Percentiles rank a stretch among this genome's conserved stretches.
Conservation (phyloP, 2,888 invertebrate species). For the Hirtodrosophila cameraria region DNA sequence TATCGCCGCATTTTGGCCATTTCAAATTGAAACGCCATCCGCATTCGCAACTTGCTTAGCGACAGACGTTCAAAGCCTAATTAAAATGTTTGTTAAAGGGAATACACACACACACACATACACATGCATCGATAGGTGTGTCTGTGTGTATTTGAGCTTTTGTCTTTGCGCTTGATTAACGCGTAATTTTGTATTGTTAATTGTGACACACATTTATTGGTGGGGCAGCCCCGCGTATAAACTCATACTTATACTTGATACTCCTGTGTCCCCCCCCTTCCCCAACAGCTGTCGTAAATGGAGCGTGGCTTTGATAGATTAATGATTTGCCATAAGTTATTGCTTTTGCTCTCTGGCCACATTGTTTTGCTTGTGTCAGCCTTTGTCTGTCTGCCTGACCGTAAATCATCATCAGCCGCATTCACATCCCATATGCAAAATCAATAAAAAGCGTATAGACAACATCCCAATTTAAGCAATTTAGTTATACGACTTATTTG, state of each 20-base stretch:
- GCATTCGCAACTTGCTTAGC: slow-evolving; percentile 47
- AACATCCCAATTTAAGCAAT: slow-evolving; percentile 49
- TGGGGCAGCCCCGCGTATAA: background rate
- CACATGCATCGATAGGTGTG: background rate
- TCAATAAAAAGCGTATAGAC: slow-evolving; percentile 57
- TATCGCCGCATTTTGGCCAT: slow-evolving; percentile 62
- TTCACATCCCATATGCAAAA: slow-evolving; percentile 40
- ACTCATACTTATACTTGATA: background rate
- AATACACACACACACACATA: slow-evolving; percentile 6
- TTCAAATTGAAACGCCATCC: slow-evolving; percentile 46
- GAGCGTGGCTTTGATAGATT: slow-evolving; percentile 75
- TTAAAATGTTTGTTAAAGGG: slow-evolving; percentile 48
- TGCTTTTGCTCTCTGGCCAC: slow-evolving; percentile 19
- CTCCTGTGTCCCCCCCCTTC: slow-evolving; percentile 2
- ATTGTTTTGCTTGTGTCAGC: slow-evolving; percentile 2
- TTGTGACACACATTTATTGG: slow-evolving; percentile 67
- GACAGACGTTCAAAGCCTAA: slow-evolving; percentile 51
- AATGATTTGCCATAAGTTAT: slow-evolving; percentile 47
- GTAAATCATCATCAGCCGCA: slow-evolving; percentile 37
- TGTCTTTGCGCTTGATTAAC: slow-evolving; percentile 73
- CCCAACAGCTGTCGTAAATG: slow-evolving; percentile 43
- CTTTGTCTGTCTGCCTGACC: background rate
- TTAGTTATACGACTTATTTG: slow-evolving; percentile 35
- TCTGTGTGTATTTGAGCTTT: background rate
- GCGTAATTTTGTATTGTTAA: slow-evolving; percentile 73